Conservation (phyloP, 2,888 invertebrate genomes). For the Ypsolopha sequella region DNA sequence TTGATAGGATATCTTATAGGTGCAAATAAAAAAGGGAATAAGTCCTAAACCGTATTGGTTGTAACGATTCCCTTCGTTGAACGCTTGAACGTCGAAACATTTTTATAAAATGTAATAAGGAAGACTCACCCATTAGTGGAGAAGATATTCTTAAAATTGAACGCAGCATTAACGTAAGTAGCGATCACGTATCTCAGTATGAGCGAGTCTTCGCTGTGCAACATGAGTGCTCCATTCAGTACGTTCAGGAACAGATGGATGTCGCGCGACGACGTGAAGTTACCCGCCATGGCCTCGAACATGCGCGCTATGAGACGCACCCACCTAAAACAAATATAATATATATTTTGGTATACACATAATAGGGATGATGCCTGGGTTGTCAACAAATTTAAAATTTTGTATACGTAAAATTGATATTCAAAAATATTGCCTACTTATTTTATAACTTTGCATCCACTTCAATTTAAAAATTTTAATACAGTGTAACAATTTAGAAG, state of each 20-base stretch:
- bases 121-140: conserved; percentile 88
- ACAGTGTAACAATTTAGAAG: too few species aligned
- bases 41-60: too few species aligned
- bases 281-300: conserved; percentile 98
- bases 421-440: too few species aligned
- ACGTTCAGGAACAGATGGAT: conserved; percentile 98
- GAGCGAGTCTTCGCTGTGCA: conserved; percentile 97
- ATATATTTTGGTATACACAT: not conserved
- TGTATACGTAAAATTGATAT: too few species aligned
- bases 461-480: too few species aligned
- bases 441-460: too few species aligned
- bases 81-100: too few species aligned
- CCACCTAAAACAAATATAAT: conserved; percentile 72
- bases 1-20: too few species aligned
- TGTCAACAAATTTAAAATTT: too few species aligned
- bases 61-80: too few species aligned
- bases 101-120: not conserved
- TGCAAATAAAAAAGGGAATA: too few species aligned
- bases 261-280: conserved; percentile 96
- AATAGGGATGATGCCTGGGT: too few species aligned
- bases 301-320: conserved; percentile 94
- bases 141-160: conserved; percentile 98
- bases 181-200: conserved; percentile 96
- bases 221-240: conserved; percentile 93
- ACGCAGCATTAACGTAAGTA: conserved; percentile 96